phyloP scores from a whole-genome alignment of 2,113 vertebrate genomes.

The Stomatorhinus ivindoensis region DNA sequence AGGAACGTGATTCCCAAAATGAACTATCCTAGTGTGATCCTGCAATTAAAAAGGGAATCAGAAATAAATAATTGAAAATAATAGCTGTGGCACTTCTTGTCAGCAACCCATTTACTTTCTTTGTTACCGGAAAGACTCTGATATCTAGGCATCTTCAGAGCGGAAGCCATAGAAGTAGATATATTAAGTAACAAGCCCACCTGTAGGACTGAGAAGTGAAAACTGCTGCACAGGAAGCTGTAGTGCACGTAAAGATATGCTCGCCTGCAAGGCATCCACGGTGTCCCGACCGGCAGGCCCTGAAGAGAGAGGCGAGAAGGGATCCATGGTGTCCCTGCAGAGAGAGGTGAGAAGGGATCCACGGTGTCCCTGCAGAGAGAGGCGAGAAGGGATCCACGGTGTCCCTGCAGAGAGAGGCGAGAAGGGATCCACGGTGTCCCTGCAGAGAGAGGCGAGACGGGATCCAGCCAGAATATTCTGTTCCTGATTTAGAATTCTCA shows the following conservation, averaged over 20 bases:
- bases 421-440: background rate
- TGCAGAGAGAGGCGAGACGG: background rate
- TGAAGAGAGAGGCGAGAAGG: background rate
- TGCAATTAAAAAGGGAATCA: background rate
- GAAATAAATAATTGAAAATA: background rate
- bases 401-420: background rate
- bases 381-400: background rate
- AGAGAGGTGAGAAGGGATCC: background rate
- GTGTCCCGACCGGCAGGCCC: background rate
- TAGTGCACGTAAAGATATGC: background rate
- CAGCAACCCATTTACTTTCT: background rate
- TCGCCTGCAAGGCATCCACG: background rate
- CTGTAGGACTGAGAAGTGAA: slow-evolving; percentile 32
- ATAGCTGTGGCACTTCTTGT: background rate
- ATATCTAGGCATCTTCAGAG: background rate
- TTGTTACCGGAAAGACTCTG: background rate
- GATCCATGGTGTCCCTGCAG: background rate
- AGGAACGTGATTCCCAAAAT: background rate
- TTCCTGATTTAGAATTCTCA: background rate
- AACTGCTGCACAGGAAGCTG: slow-evolving; percentile 16
- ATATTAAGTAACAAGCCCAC: slow-evolving; percentile 30
- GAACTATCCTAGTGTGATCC: background rate
- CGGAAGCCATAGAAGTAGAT: slow-evolving; percentile 6
- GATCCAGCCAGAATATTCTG: background rate
- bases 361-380: background rate